phyloP scores from a whole-genome alignment of 2,888 invertebrate species.

The Lycaena phlaeas region DNA sequence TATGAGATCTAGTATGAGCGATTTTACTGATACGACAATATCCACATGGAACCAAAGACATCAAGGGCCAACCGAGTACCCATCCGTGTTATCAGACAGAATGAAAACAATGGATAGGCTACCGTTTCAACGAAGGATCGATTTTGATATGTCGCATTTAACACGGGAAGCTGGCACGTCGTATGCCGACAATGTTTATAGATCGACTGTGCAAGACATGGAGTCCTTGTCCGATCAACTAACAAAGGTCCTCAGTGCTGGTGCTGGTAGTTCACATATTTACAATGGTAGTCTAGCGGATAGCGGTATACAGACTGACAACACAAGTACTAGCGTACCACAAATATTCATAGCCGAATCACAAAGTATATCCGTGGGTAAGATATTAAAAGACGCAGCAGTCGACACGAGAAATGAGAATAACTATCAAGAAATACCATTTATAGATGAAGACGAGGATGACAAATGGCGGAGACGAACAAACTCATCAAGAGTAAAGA shows the following conservation, averaged over 20 bases:
- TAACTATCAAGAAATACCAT: constrained; percentile 62
- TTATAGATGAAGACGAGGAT: constrained; percentile 60
- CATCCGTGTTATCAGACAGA: constrained; percentile 59
- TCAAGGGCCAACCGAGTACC: constrained; percentile 44
- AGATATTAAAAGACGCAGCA: constrained; percentile 54
- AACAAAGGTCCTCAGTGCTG: constrained; percentile 57
- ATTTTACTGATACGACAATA: constrained; percentile 67
- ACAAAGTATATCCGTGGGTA: constrained; percentile 25
- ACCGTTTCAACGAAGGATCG: constrained; percentile 49
- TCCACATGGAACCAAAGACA: constrained; percentile 64
- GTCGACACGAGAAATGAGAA: constrained; percentile 63
- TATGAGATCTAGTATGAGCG: constrained; percentile 59
- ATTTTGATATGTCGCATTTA: constrained; percentile 53
- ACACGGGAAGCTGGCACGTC: constrained; percentile 47
- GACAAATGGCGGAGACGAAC: constrained; percentile 34
- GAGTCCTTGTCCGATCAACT: constrained; percentile 54
- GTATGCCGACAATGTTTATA: constrained; percentile 46
- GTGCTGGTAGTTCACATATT: constrained; percentile 60
- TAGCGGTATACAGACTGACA: constrained; percentile 64
- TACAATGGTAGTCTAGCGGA: constrained; percentile 58
- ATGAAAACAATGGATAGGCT: constrained; percentile 44
- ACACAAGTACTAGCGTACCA: constrained; percentile 59
- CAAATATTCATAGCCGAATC: constrained; percentile 51
- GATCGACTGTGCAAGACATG: constrained; percentile 48
- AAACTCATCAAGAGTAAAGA: constrained; percentile 54